A percentile compares a stretch with the other conserved stretches of the same genome.
Evolutionary conservation across 2,888 invertebrate species (phyloP).

Genomic region (Ochropleura plecta): DNA sequence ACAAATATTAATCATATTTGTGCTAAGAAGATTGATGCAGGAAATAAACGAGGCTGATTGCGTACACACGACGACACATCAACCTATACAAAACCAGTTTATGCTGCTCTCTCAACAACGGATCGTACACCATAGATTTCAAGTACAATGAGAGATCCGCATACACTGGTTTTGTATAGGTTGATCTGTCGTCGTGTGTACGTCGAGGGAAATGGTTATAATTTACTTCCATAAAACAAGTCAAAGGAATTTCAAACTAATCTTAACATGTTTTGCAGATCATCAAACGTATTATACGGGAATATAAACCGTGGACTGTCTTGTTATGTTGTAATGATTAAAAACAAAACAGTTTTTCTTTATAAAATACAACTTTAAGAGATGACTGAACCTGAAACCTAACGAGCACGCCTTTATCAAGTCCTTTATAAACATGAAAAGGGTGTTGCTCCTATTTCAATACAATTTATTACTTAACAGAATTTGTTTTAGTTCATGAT

Average conservation of each 20-base stretch:
- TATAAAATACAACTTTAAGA: neutral
- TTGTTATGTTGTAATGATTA: neutral
- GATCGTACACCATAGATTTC: too few species aligned
- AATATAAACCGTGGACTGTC: neutral
- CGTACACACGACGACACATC: too few species aligned
- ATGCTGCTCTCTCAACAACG: too few species aligned
- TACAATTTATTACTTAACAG: neutral
- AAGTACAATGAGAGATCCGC: too few species aligned
- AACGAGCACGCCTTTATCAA: neutral
- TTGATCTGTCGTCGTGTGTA: too few species aligned
- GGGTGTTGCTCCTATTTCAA: neutral
- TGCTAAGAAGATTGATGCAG: slow-evolving; percentile 21
- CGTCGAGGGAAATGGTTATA: slow-evolving; percentile 31
- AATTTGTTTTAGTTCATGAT: slow-evolving; percentile 8
- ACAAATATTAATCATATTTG: slow-evolving; percentile 1
- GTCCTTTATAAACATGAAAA: slow-evolving; percentile 14
- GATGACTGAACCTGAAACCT: neutral
- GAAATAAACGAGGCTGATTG: slow-evolving; percentile 30
- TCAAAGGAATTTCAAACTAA: slow-evolving; percentile 58
- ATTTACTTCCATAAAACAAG: slow-evolving; percentile 58
- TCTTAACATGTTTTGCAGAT: slow-evolving; percentile 35
- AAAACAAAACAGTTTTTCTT: neutral
- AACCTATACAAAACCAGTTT: too few species aligned
- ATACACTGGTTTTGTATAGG: too few species aligned
- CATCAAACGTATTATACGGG: neutral